A percentile compares a stretch with the other conserved stretches of the same genome.
Conservation (phyloP, 2,888 invertebrate genomes). For the Leptopilina syphax region DNA sequence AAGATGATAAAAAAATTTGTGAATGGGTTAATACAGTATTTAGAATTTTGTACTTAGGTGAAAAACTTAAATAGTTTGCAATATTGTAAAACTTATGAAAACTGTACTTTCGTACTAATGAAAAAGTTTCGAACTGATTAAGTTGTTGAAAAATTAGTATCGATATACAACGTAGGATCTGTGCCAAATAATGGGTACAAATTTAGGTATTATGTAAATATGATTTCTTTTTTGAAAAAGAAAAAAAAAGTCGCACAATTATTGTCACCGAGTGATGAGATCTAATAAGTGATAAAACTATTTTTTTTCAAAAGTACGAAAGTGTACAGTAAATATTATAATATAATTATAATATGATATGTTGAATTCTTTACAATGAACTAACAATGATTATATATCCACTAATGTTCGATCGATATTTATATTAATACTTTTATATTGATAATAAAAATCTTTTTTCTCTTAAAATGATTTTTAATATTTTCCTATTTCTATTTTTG, state of each 20-base stretch:
- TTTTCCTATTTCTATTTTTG: not conserved
- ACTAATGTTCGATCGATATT: conserved; percentile 31
- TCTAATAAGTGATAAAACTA: not conserved
- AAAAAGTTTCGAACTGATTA: not conserved
- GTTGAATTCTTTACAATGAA: conserved; percentile 1
- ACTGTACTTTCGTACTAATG: conserved; percentile 6
- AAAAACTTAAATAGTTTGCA: not conserved
- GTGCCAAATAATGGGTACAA: conserved; percentile 18
- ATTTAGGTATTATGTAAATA: not conserved
- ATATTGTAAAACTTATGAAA: not conserved
- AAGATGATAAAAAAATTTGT: not conserved
- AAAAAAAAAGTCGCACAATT: not conserved
- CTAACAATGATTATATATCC: conserved; percentile 18
- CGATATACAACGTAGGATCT: not conserved
- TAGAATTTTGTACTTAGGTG: conserved; percentile 24
- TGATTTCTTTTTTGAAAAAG: not conserved
- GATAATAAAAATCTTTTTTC: conserved; percentile 34
- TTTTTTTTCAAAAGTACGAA: not conserved
- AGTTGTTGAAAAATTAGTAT: conserved; percentile 5
- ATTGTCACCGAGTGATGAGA: not conserved
- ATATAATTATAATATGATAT: not conserved
- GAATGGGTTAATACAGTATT: not conserved
- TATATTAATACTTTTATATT: conserved; percentile 38
- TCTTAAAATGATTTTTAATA: conserved; percentile 3
- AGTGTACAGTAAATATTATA: not conserved